Evolutionary conservation across 2,113 vertebrate genomes (phyloP).

Genomic region (Microtus pennsylvanicus): DNA sequence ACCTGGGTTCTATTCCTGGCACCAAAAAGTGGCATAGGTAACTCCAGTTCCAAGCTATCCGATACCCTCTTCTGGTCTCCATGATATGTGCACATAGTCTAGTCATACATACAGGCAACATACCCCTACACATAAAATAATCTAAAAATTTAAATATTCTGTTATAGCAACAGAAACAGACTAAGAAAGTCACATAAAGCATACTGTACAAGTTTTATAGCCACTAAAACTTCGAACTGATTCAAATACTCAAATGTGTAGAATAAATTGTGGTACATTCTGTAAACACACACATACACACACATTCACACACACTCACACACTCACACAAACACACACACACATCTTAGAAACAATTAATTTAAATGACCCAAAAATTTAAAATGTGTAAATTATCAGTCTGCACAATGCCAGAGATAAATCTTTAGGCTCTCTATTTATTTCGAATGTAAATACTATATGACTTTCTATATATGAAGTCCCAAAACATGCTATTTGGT

Average conservation of each 20-base stretch:
- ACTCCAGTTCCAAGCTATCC: background rate
- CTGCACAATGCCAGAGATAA: background rate
- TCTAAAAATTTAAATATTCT: background rate
- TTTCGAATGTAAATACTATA: slow-evolving; percentile 28
- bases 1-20: background rate
- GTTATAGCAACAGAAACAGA: background rate
- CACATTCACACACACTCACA: too few relatives aligned
- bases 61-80: background rate
- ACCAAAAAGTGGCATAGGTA: background rate
- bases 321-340: background rate
- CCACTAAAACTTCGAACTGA: slow-evolving; percentile 30
- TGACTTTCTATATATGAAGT: background rate
- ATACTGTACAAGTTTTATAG: background rate
- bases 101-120: background rate
- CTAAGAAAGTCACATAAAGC: background rate
- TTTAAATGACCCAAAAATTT: background rate
- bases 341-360: slow-evolving; percentile 2
- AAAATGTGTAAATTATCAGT: background rate
- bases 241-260: background rate
- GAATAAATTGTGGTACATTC: background rate
- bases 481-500: background rate
- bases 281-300: background rate
- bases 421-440: background rate
- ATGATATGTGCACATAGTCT: background rate
- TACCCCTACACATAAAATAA: background rate